Percentiles rank a stretch among this genome's conserved stretches.
phyloP scores from a whole-genome alignment of 2,797 vertebrate genomes.

The Sebastes melanostomus region DNA sequence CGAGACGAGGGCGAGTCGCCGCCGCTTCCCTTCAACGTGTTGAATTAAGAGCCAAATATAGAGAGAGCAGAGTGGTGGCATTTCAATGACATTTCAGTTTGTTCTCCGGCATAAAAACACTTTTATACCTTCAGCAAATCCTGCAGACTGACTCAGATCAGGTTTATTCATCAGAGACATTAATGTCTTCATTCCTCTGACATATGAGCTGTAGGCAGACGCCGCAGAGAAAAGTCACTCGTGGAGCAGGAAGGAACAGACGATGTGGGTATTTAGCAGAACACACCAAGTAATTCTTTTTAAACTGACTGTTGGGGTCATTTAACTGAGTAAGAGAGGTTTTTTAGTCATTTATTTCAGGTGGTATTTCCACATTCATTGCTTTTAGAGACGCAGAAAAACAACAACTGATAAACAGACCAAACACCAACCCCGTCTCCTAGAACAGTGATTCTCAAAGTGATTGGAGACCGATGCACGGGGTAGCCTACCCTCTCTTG shows the following conservation, averaged over 20 bases:
- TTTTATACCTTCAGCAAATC: not conserved
- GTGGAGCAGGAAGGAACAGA: not conserved
- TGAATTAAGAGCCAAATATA: not conserved
- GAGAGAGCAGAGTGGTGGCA: slow-evolving; percentile 13
- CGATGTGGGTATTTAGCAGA: not conserved
- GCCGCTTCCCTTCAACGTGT: not conserved
- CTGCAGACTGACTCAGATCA: slow-evolving; percentile 10
- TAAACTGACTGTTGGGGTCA: not conserved
- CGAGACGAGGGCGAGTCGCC: not conserved
- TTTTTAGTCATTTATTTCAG: not conserved
- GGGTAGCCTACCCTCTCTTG: no score
- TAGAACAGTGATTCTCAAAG: not conserved
- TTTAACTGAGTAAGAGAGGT: no score
- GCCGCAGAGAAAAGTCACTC: not conserved
- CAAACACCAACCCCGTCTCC: not conserved
- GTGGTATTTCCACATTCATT: not conserved
- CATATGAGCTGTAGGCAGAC: not conserved
- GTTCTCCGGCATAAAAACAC: not conserved
- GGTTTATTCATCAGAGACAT: slow-evolving; percentile 9
- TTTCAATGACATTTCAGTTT: slow-evolving; percentile 41
- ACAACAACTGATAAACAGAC: not conserved
- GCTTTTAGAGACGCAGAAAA: not conserved
- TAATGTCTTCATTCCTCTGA: not conserved
- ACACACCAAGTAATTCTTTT: no score
- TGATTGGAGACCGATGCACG: no score